Percentiles rank a stretch among this genome's conserved stretches.
Conservation (phyloP, 2,888 invertebrate genomes). For the Thecocarcelia acutangulata region DNA sequence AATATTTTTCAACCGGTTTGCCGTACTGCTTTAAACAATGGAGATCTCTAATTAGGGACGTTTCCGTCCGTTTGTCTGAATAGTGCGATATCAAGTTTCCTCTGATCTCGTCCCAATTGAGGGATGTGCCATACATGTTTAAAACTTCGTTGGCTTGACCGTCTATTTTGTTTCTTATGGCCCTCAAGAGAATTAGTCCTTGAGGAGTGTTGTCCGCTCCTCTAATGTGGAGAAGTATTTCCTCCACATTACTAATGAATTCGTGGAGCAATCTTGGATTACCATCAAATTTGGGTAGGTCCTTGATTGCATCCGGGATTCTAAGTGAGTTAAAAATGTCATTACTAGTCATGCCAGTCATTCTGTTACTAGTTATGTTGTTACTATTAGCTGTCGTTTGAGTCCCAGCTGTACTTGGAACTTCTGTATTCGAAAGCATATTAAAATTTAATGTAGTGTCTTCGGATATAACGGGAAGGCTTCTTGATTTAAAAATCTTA, state of each 20-base stretch:
- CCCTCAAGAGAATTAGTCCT: not conserved
- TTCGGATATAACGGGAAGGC: constrained; percentile 5
- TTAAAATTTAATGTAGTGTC: constrained; percentile 7
- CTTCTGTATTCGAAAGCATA: not conserved
- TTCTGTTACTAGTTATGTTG: too few species aligned
- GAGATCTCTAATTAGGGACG: too few species aligned
- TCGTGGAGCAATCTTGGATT: constrained; percentile 25
- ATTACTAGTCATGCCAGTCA: not conserved
- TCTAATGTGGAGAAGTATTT: constrained; percentile 12
- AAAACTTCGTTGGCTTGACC: too few species aligned
- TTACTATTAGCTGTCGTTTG: not conserved
- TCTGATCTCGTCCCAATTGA: too few species aligned
- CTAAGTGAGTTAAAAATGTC: constrained; percentile 38
- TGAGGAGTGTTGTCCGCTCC: constrained; percentile 26
- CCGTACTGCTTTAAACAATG: too few species aligned
- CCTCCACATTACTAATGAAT: constrained; percentile 33
- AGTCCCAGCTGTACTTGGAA: not conserved
- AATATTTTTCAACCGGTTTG: too few species aligned
- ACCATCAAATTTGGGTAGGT: constrained; percentile 30
- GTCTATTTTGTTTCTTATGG: too few species aligned
- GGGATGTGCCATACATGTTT: too few species aligned
- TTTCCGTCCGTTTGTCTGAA: too few species aligned
- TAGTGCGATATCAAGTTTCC: too few species aligned
- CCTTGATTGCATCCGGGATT: constrained; percentile 37
- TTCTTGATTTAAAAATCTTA: constrained; percentile 10